These are phyloP conservation scores for Drosophila longiperda DNA, from an alignment of 2,888 invertebrate genomes.

Conservation along the genomic window DNA sequence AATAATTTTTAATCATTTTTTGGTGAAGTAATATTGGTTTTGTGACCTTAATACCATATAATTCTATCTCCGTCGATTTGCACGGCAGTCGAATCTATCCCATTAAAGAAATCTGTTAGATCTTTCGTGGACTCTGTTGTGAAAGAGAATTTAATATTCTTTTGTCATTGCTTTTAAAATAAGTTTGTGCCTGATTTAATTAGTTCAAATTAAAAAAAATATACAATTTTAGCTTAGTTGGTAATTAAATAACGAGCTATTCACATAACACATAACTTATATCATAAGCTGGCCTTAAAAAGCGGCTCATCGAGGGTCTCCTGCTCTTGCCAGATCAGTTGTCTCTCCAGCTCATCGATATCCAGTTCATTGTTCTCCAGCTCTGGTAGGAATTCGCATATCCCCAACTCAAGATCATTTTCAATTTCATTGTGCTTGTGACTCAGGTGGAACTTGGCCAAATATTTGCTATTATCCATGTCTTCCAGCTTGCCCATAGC, in stretches of 20 bases:
- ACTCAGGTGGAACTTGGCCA: constrained; percentile 56
- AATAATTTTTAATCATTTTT: neutral
- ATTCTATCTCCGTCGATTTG: too few relatives aligned
- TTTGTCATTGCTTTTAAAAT: neutral
- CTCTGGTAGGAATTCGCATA: constrained; percentile 59
- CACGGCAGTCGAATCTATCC: neutral
- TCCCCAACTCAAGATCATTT: constrained; percentile 66
- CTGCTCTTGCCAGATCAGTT: constrained; percentile 33
- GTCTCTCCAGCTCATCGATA: constrained; percentile 45
- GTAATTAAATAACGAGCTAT: constrained; percentile 7
- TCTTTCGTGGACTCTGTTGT: neutral
- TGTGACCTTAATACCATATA: too few relatives aligned
- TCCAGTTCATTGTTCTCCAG: constrained; percentile 22
- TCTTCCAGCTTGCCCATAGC: constrained; percentile 66
- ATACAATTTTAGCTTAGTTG: neutral
- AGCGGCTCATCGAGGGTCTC: constrained; percentile 54
- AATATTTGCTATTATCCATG: constrained; percentile 47
- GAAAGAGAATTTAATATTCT: neutral
- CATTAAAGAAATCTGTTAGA: neutral
- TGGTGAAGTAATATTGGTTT: too few relatives aligned
- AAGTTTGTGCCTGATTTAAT: neutral
- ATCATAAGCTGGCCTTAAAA: constrained; percentile 13
- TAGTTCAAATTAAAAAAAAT: neutral
- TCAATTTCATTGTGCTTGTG: constrained; percentile 52
- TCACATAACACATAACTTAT: neutral